Base-by-base conservation (phyloP, 2,113 vertebrate species). In the Zapornia atra region DNA sequence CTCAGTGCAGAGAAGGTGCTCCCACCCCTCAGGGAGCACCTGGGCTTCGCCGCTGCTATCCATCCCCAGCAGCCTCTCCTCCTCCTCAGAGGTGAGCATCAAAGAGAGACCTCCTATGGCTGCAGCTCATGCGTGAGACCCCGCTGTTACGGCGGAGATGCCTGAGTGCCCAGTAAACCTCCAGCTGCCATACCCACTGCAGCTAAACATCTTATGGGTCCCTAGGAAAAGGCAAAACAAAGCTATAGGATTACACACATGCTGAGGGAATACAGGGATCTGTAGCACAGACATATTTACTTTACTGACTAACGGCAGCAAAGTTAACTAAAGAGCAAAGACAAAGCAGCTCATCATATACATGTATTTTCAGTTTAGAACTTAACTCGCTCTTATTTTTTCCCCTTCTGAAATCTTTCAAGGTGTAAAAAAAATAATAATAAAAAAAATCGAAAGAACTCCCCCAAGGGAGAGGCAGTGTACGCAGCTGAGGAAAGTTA, bases 1-100 rank as follows among this genome's bases (percentile, higher is more conserved):
- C 5, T 11, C n/a, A 54, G 24, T 10, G 38, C 56, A 46, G 6
- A 0, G 1, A 79, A 71, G 33, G 16, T 44, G 16, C 19, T 92
- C 33, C 59, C 29, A 85, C 1, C 6, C 15, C 48, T 69, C 0
- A 0, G 25, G 19, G 29, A 36, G 6, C 48, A 76, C 5, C 15
- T 5, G 25, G 10, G 9, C 48, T 91, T 42, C 4, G 0, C 26
- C 0, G 1, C 21, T 7, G 1, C 16, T 2, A 2, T 29, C 38
- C 0, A 5, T 36, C 26, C 51, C 42, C 9, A 4, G 22, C 1
- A 1, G 28, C 40, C 16, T 48, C 40, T 40, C 21, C 31, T 42
- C 29, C 10, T 34, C 18, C 26, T 38, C 1, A 1, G 66, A 75
- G 17, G 5, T 5, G 25, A 10, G 1, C 5, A 61, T 26, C 28